Evolutionary conservation across 2,888 invertebrate species (phyloP).

Genomic region (Neelides folsomi): DNA sequence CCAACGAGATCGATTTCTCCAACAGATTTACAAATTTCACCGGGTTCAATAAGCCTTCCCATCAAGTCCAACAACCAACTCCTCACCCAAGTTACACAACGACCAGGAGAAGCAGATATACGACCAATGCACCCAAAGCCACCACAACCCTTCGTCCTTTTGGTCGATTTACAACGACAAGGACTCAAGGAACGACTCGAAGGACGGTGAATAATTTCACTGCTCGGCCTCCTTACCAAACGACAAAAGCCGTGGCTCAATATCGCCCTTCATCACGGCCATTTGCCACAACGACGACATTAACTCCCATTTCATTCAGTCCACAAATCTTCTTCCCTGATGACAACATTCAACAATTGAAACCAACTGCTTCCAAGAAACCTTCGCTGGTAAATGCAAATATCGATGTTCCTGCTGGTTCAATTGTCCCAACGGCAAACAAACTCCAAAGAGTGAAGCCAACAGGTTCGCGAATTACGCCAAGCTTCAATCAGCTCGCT

Average conservation of each 20-base stretch:
- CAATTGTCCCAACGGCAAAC: background rate
- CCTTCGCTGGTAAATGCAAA: conserved; percentile 1
- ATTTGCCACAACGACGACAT: conserved; percentile 6
- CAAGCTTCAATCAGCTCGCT: conserved; percentile 2
- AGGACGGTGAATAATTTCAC: too few relatives aligned
- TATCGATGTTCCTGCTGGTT: conserved; percentile 1
- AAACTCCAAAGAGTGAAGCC: background rate
- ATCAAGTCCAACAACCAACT: background rate
- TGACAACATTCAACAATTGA: background rate
- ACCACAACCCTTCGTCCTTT: too few relatives aligned
- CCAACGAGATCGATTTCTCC: conserved; percentile 22
- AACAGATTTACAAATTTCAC: conserved; percentile 13
- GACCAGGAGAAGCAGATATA: too few relatives aligned
- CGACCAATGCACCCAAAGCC: too few relatives aligned
- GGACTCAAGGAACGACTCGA: too few relatives aligned
- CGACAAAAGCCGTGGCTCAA: too few relatives aligned
- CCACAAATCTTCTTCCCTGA: conserved; percentile 12
- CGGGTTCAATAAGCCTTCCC: conserved; percentile 4
- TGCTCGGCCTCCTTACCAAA: too few relatives aligned
- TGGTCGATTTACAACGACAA: too few relatives aligned
- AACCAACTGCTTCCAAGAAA: background rate
- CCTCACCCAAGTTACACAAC: too few relatives aligned
- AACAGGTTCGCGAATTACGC: conserved; percentile 4
- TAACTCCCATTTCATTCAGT: conserved; percentile 25
- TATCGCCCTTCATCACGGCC: too few relatives aligned